Percentiles rank a stretch among this genome's conserved stretches.
Conservation (phyloP, 2,888 invertebrate genomes). For the Siphlonurus alternatus region DNA sequence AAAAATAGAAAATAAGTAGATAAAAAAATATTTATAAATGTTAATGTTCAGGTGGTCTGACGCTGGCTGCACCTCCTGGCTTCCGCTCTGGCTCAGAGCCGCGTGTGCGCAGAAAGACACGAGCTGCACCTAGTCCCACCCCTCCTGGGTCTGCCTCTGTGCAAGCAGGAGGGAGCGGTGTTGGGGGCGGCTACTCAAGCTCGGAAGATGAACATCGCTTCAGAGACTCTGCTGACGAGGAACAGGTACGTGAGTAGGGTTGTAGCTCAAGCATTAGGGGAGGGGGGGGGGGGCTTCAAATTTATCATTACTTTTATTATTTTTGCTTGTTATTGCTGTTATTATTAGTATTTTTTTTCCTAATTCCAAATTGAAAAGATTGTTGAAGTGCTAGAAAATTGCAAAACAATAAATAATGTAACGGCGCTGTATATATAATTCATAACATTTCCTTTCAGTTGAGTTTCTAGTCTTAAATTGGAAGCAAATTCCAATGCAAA, state of each 20-base stretch:
- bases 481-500: too few relatives aligned
- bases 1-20: too few relatives aligned
- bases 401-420: too few relatives aligned
- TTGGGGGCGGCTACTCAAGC: slow-evolving; percentile 20
- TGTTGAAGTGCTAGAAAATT: background rate
- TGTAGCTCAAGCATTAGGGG: background rate
- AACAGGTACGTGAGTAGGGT: slow-evolving; percentile 19
- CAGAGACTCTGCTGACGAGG: slow-evolving; percentile 26
- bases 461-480: too few relatives aligned
- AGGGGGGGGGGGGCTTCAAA: background rate
- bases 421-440: too few relatives aligned
- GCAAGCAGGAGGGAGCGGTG: background rate
- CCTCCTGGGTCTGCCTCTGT: slow-evolving; percentile 23
- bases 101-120: slow-evolving; percentile 20
- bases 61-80: slow-evolving; percentile 25
- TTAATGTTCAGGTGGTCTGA: slow-evolving; percentile 18
- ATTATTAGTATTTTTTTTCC: slow-evolving; percentile 4
- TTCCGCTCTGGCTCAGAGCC: slow-evolving; percentile 11
- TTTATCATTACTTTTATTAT: background rate
- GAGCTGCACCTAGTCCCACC: slow-evolving; percentile 37
- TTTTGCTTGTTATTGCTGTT: background rate
- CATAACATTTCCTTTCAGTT: too few relatives aligned
- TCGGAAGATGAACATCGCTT: slow-evolving; percentile 27
- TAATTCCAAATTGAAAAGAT: background rate
- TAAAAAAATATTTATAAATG: background rate